These are phyloP conservation scores for Pseudobourletiella spinata DNA, from an alignment of 1,140 invertebrate species.

Conservation along the genomic window DNA sequence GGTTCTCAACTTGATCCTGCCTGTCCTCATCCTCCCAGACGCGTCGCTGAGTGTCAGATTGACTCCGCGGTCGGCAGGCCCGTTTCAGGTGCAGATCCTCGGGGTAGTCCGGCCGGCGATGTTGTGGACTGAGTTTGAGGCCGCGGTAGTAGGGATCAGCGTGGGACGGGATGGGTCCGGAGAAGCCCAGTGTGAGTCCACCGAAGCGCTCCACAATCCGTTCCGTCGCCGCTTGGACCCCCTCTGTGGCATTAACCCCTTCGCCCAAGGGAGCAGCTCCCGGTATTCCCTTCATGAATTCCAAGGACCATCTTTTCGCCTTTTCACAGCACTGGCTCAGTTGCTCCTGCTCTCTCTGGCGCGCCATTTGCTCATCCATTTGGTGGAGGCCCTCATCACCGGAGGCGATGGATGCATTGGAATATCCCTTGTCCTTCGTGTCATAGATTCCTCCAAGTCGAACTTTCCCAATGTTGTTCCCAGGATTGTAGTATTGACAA, in stretches of 20 bases:
- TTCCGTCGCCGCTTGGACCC: not conserved
- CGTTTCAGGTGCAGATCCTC: not conserved
- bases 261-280: too few species aligned
- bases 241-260: not conserved
- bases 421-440: too few species aligned
- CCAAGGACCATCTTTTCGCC: not conserved
- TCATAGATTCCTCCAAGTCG: slow-evolving; percentile 6
- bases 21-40: not conserved
- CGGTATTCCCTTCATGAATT: not conserved
- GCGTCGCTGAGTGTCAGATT: not conserved
- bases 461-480: not conserved
- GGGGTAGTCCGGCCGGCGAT: not conserved
- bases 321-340: not conserved
- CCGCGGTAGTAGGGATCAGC: not conserved
- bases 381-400: not conserved
- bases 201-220: slow-evolving; percentile 1
- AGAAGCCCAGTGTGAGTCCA: not conserved
- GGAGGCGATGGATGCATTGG: not conserved
- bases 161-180: not conserved
- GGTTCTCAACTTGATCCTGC: not conserved
- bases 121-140: not conserved
- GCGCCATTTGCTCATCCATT: not conserved
- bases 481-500: not conserved
- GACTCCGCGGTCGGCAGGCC: not conserved
- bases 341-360: not conserved